Conservation (phyloP, 2,797 vertebrate genomes). For the Varecia variegata region DNA sequence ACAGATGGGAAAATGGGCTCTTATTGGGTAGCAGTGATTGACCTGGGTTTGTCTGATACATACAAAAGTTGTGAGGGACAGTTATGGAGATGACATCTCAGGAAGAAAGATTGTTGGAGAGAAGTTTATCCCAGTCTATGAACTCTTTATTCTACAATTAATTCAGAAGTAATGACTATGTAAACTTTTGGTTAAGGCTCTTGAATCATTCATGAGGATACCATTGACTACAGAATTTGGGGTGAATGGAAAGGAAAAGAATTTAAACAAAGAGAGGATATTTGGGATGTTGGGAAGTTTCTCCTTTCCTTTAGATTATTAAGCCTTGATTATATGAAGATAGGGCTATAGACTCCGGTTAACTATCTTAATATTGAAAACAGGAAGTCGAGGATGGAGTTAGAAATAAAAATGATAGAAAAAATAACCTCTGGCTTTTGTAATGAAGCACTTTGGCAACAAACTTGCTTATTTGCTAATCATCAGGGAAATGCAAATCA, state of each 20-base stretch:
- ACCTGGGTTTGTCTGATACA: background rate
- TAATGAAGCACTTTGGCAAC: background rate
- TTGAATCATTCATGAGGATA: background rate
- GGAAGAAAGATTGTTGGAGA: background rate
- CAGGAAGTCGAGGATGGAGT: too few relatives aligned
- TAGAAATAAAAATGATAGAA: background rate
- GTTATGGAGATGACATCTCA: too few relatives aligned
- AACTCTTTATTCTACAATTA: background rate
- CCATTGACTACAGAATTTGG: background rate
- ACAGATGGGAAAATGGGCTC: background rate
- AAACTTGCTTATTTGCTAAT: background rate
- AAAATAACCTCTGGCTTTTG: background rate
- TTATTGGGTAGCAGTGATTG: background rate
- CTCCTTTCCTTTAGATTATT: background rate
- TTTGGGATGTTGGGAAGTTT: background rate
- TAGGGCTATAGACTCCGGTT: background rate
- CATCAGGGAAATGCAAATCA: too few relatives aligned
- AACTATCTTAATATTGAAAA: background rate
- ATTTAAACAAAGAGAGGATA: background rate
- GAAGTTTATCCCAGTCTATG: background rate
- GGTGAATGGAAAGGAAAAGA: background rate
- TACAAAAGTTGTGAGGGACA: background rate
- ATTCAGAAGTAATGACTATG: background rate
- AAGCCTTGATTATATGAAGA: background rate
- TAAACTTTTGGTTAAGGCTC: background rate